Evolutionary conservation across 2,113 vertebrate species (phyloP), one percentile per base, ranked within the genome.

Genomic region (Caloenas nicobarica): DNA sequence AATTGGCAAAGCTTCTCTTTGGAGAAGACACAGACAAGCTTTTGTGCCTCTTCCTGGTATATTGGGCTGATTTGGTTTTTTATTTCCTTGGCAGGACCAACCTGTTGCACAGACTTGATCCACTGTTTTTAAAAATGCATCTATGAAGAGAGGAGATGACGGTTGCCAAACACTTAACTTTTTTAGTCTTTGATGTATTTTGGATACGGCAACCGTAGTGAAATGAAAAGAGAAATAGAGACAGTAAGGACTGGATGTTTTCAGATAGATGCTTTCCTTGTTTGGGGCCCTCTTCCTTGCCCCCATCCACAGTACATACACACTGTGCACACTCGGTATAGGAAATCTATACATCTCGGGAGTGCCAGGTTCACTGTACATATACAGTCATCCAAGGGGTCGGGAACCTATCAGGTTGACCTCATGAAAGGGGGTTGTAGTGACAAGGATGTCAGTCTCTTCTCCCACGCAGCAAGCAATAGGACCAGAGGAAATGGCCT

Each of bases 251-350:
- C 17, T 70, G 58, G 24, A 16, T 34, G 4, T 70, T 74, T 81
- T 60, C 61, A 78, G 42, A 36, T 25, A 60, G 61, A 48, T 29
- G 48, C 62, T 82, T 56, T 68, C 50, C 36, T 54, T 89, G n/a
- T 76, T 56, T 42, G 71, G 19, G 29, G 26, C 34, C 36, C 12
- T 90, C 31, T 84, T 57, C 48, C 38, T 40, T 16, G 14, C 31
- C 44, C 38, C 5, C 8, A 11, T 23, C 44, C 4, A 1, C 51
- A 12, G 40, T 26, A 10, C 2, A 1, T 19, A n/a, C 11, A 33
- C 33, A 38, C 11, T 0, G 0, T 64, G 38, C 17, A 11, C 3
- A 7, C 48, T 19, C 1, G 0, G 7, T 46, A 10, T 29, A 34
- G 81, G 56, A 60, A 29, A 29, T 34, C 65, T 29, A 11, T 29